phyloP scores from a whole-genome alignment of 2,113 vertebrate genomes.

The Menura novaehollandiae region DNA sequence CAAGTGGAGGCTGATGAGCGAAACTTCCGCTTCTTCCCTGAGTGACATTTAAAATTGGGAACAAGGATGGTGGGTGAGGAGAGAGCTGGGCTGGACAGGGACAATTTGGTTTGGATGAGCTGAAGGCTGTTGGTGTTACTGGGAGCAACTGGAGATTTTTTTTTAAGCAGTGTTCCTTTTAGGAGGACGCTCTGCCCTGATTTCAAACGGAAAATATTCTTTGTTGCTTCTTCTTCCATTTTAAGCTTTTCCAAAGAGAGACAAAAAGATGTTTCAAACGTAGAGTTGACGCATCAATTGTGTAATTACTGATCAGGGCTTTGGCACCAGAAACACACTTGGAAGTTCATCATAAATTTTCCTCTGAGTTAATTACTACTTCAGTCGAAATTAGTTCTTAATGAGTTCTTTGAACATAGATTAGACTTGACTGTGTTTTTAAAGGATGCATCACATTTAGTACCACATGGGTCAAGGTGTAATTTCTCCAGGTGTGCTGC shows the following conservation, averaged over 20 bases:
- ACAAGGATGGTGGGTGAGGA: not conserved
- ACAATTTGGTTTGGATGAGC: not conserved
- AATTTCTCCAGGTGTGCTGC: not conserved
- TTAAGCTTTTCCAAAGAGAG: not conserved
- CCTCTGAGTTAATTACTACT: not conserved
- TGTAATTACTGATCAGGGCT: not conserved
- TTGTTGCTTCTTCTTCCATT: not conserved
- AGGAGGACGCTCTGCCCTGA: not conserved
- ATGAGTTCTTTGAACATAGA: not conserved
- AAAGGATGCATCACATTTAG: not conserved
- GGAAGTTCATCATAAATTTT: not conserved
- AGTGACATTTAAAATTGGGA: not conserved
- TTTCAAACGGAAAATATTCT: not conserved
- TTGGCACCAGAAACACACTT: not conserved
- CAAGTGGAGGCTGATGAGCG: rapidly evolving
- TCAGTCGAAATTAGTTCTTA: not conserved
- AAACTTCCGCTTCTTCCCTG: not conserved
- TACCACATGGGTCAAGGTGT: not conserved
- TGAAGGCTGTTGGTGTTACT: not conserved
- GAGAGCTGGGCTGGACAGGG: not conserved
- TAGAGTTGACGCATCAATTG: not conserved
- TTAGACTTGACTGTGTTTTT: not conserved
- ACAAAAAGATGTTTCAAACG: not conserved
- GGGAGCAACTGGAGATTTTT: not conserved
- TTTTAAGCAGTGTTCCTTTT: not conserved